Evolutionary conservation across 2,888 invertebrate genomes (phyloP).

Genomic region (Eupithecia subumbrata): DNA sequence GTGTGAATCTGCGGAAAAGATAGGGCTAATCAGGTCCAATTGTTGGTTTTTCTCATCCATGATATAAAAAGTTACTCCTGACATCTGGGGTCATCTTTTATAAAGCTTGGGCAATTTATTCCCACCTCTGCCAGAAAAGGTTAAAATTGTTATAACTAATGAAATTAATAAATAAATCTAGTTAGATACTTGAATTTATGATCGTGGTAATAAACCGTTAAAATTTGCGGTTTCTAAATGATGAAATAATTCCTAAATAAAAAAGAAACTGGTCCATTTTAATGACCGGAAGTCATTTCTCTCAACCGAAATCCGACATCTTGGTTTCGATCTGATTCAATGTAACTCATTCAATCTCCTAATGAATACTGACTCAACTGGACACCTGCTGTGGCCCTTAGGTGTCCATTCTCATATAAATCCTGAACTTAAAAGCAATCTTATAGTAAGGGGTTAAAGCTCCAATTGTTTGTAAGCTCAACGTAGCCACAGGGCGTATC

Average conservation of each 20-base stretch:
- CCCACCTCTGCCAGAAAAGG: conserved; percentile 23
- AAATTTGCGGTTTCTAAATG: neutral
- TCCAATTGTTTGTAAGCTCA: conserved; percentile 38
- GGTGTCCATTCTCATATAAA: conserved; percentile 66
- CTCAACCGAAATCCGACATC: conserved; percentile 17
- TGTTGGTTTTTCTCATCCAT: conserved; percentile 44
- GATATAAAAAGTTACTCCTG: neutral
- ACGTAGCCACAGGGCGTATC: conserved; percentile 82
- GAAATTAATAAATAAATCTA: neutral
- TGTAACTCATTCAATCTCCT: conserved; percentile 39
- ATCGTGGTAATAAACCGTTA: neutral
- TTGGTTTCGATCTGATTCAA: conserved; percentile 23
- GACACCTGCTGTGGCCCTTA: conserved; percentile 77
- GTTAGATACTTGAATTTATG: neutral
- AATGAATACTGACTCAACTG: conserved; percentile 68
- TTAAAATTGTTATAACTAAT: conserved; percentile 13
- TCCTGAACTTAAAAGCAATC: conserved; percentile 43
- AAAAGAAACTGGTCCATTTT: conserved; percentile 26
- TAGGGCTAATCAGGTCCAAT: conserved; percentile 61
- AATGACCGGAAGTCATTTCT: conserved; percentile 32
- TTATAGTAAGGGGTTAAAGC: conserved; percentile 40
- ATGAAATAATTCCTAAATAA: neutral
- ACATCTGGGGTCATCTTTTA: conserved; percentile 29
- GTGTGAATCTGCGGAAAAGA: conserved; percentile 59
- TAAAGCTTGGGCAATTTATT: conserved; percentile 22